These are phyloP conservation scores for Amblyornis subalaris DNA, from an alignment of 2,113 vertebrate species.

Conservation along the genomic window DNA sequence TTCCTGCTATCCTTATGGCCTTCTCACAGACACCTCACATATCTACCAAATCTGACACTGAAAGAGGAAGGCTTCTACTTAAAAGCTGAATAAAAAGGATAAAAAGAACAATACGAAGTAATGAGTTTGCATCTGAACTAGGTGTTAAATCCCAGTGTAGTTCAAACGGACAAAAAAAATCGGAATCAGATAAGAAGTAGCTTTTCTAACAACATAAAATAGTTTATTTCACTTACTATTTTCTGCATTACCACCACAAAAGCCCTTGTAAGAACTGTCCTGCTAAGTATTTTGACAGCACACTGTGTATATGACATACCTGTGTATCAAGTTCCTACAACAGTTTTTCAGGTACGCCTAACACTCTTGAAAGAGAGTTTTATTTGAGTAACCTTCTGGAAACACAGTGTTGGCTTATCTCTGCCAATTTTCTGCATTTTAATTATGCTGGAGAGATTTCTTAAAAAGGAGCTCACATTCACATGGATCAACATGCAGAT, in stretches of 20 bases:
- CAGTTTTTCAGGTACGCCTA: not conserved
- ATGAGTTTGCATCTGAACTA: not conserved
- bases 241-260: not conserved
- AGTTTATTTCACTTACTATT: not conserved
- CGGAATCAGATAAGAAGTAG: not conserved
- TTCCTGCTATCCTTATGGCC: not conserved
- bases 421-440: not conserved
- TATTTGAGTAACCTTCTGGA: not conserved
- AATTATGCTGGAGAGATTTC: not conserved
- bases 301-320: fast-evolving
- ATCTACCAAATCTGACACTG: not conserved
- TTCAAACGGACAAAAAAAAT: not conserved
- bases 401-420: not conserved
- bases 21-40: not conserved
- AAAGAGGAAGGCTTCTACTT: not conserved
- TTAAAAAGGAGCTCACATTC: not conserved
- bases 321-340: not conserved
- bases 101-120: not conserved
- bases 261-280: not conserved
- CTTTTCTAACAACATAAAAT: not conserved
- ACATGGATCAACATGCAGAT: not conserved
- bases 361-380: not conserved
- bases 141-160: not conserved
- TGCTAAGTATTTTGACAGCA: not conserved
- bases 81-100: not conserved